These are phyloP conservation scores for Cyclina sinensis DNA, from an alignment of 1,140 invertebrate species.

Conservation along the genomic window DNA sequence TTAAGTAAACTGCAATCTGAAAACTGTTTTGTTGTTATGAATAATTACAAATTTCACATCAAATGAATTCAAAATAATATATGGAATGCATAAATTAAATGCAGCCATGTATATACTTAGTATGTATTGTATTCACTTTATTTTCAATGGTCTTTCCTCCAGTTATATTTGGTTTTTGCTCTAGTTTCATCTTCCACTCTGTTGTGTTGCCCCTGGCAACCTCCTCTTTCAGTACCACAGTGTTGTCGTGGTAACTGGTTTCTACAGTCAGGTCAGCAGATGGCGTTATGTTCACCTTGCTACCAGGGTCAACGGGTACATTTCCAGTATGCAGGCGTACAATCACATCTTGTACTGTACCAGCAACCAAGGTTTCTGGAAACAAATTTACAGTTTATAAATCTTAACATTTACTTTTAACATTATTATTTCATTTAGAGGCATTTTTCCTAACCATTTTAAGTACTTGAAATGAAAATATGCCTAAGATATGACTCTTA, in stretches of 20 bases:
- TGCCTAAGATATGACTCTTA: no score
- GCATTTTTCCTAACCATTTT: no score
- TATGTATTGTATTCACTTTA: conserved; percentile 55
- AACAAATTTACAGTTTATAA: not conserved
- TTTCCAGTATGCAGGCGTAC: conserved; percentile 87
- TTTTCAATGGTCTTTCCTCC: conserved; percentile 51
- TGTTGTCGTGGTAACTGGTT: conserved; percentile 66
- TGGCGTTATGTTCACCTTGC: conserved; percentile 73
- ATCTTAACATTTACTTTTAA: no score
- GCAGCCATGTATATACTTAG: no score
- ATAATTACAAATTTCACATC: no score
- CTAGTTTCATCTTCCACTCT: conserved; percentile 64
- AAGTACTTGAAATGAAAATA: no score
- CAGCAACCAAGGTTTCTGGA: conserved; percentile 86
- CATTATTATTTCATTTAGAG: no score
- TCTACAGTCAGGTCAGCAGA: conserved; percentile 62
- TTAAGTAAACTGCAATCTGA: no score
- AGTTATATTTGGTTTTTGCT: conserved; percentile 46
- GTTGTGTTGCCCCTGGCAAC: conserved; percentile 44
- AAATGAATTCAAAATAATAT: no score
- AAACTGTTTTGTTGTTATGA: no score
- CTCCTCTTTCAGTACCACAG: conserved; percentile 51
- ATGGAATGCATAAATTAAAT: no score
- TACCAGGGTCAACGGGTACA: conserved; percentile 79
- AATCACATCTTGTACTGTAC: conserved; percentile 87